A percentile compares a stretch with the other conserved stretches of the same genome.
phyloP scores from a whole-genome alignment of 1,140 invertebrate genomes.

The Hirudo medicinalis region DNA sequence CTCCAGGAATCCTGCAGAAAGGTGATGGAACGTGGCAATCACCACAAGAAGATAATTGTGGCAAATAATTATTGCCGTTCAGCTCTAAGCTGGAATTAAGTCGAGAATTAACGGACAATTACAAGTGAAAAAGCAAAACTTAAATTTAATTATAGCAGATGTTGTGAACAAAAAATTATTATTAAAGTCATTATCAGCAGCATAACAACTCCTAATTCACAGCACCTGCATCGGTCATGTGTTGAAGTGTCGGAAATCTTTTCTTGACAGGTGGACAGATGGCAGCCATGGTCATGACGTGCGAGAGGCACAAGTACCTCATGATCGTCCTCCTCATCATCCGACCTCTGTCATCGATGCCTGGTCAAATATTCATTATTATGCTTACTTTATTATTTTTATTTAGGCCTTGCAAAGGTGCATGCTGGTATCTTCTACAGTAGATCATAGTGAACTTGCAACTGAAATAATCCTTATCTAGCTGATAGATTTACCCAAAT shows the following conservation, averaged over 20 bases:
- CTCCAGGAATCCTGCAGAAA: slow-evolving; percentile 57
- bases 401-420: not conserved
- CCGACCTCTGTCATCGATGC: slow-evolving; percentile 69
- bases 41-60: not conserved
- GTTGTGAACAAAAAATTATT: no score
- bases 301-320: slow-evolving; percentile 39
- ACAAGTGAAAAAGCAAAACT: no score
- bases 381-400: not conserved
- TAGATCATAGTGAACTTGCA: not conserved
- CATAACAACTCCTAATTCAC: not conserved
- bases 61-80: no score
- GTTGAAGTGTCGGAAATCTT: slow-evolving; percentile 73
- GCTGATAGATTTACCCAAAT: no score
- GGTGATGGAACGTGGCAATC: not conserved
- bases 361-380: slow-evolving; percentile 46
- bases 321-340: slow-evolving; percentile 74
- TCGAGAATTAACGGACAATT: no score
- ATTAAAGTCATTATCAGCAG: no score
- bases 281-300: slow-evolving; percentile 41
- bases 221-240: slow-evolving; percentile 67
- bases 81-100: no score
- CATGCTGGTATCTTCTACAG: not conserved
- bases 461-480: not conserved
- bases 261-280: slow-evolving; percentile 79
- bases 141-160: no score